phyloP scores from a whole-genome alignment of 2,888 invertebrate genomes.

The Apocheima hispidaria region DNA sequence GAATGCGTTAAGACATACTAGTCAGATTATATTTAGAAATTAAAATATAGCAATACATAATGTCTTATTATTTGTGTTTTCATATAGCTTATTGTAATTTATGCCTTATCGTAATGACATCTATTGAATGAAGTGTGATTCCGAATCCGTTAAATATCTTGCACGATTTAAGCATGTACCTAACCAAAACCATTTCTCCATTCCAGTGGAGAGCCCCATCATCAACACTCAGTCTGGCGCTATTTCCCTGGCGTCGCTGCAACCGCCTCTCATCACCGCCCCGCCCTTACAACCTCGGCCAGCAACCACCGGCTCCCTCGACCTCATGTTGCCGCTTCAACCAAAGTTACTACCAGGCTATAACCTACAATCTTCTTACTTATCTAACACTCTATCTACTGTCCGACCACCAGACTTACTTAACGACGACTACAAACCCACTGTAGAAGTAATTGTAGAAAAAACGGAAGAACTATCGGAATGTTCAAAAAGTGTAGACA shows the following conservation, averaged over 20 bases:
- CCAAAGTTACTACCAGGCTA: constrained; percentile 88
- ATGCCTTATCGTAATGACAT: too few species aligned
- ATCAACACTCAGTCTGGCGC: constrained; percentile 79
- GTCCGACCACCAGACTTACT: constrained; percentile 76
- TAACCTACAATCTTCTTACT: constrained; percentile 79
- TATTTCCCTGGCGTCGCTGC: constrained; percentile 82
- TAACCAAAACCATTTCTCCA: constrained; percentile 46
- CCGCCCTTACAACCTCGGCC: constrained; percentile 89
- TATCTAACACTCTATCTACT: constrained; percentile 83
- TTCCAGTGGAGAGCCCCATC: constrained; percentile 86
- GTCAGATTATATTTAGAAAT: too few species aligned
- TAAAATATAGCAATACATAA: too few species aligned
- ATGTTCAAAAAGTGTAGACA: constrained; percentile 49
- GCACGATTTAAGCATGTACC: constrained; percentile 2
- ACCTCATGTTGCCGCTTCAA: constrained; percentile 90
- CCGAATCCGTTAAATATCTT: not conserved
- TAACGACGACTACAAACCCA: constrained; percentile 67
- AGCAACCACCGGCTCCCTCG: constrained; percentile 89
- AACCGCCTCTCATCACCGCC: constrained; percentile 82
- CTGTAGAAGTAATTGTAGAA: constrained; percentile 71
- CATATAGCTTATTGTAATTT: too few species aligned
- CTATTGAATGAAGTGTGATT: not conserved
- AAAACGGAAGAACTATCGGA: constrained; percentile 59
- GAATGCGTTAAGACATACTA: too few species aligned
- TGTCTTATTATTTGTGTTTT: too few species aligned